Evolutionary conservation across 2,113 vertebrate species (phyloP), one percentile per base, ranked within the genome.

Genomic region (Anolis sagrei): DNA sequence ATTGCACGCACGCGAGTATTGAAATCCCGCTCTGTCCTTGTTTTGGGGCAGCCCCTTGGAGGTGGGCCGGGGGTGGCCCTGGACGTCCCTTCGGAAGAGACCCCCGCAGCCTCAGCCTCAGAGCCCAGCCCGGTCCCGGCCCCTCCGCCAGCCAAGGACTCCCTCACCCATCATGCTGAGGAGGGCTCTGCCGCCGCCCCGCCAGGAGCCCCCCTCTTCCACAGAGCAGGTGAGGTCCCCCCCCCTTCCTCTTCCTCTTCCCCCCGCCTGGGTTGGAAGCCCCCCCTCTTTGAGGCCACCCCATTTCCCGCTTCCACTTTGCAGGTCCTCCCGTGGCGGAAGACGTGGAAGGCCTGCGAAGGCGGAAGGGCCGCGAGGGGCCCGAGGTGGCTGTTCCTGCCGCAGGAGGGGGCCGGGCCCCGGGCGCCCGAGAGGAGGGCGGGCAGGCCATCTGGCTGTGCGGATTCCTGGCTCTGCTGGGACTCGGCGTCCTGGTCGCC

Each of bases 391-490:
- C 0, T 0, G 54, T 76, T 10, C 18, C 25, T 32, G 9, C 0
- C 58, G 6, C n/a, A 32, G 39, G 0, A 29, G 90, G 19, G 4
- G 32, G 8, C 0, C 13, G 2, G 1, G 93, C 39, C 0, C 66
- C 88, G 1, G 94, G 93, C 1, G 93, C 91, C 0, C 39, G 39
- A 5, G 29, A 95, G 88, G 11, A 93, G 0, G 86, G 95, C 90
- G 90, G 94, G 25, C 58, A 96, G 87, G 97, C 97, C 94, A 97
- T 96, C 89, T 98, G 97, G 91, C 95, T 98, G 86, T 94, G 99
- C 0, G 97, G 96, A 2, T 96, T 96, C 2, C 62, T 98, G 70
- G 95, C 96, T 0, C 86, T 99, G 79, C 79, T 98, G 5, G 96
- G 95, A 0, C 84, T 98, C 1, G 97, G 97, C 1, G 93, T 97